Evolutionary conservation across 2,113 vertebrate species (phyloP).

Genomic region (Cricetomys ansorgei): DNA sequence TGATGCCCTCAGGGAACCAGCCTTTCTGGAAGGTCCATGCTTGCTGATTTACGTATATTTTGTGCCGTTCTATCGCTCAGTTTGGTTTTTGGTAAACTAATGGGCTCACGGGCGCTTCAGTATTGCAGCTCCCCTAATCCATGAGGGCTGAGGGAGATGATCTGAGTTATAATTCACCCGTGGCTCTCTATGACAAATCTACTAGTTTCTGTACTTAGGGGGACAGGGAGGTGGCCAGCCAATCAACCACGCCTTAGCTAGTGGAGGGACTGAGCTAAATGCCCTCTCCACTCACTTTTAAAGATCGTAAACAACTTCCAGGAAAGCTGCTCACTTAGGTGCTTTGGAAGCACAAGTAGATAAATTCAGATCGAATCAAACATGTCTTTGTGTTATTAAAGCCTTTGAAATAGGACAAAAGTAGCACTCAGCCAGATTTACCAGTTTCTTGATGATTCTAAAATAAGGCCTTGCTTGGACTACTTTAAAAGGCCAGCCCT

Average conservation of each 20-base stretch:
- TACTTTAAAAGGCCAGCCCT: constrained; percentile 26
- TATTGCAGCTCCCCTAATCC: background rate
- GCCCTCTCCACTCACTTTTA: background rate
- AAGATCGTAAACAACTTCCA: constrained; percentile 21
- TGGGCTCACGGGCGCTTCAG: background rate
- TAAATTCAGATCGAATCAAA: constrained; percentile 4
- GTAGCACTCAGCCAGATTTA: background rate
- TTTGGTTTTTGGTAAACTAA: background rate
- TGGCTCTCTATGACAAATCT: background rate
- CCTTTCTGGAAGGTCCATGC: background rate
- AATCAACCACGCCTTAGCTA: background rate
- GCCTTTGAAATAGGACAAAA: constrained; percentile 28
- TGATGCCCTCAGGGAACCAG: background rate
- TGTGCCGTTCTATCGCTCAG: background rate
- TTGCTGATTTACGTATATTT: background rate
- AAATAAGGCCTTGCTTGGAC: background rate
- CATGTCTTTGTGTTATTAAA: constrained; percentile 23
- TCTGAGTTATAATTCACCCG: background rate
- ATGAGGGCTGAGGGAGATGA: background rate
- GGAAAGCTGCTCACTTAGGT: background rate
- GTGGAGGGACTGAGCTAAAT: background rate
- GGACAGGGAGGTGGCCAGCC: background rate
- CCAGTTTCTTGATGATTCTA: background rate
- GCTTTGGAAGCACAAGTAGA: background rate
- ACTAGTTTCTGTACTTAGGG: background rate